Conservation (phyloP, 2,797 vertebrate species). For the Trichosurus vulpecula region DNA sequence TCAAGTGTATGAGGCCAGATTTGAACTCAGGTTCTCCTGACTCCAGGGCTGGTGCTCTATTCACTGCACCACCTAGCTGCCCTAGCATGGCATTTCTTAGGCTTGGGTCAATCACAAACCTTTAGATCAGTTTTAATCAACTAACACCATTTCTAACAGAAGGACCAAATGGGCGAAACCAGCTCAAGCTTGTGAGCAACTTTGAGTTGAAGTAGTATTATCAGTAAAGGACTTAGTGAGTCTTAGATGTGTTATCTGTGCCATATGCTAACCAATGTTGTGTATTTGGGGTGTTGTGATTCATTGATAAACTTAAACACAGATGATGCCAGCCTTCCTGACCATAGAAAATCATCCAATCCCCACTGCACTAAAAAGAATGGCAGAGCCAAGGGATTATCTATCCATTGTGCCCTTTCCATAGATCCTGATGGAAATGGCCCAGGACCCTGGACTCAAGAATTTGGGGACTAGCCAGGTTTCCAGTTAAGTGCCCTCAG, state of each 20-base stretch:
- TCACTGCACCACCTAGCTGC: too few species aligned
- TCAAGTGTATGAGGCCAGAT: too few species aligned
- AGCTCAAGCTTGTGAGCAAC: conserved; percentile 95
- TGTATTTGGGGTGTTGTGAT: conserved; percentile 93
- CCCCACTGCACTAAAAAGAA: conserved; percentile 84
- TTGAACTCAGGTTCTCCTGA: too few species aligned
- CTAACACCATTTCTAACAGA: conserved; percentile 89
- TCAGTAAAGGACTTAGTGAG: conserved; percentile 91
- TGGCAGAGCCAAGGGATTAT: conserved; percentile 91
- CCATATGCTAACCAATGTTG: conserved; percentile 99
- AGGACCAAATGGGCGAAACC: conserved; percentile 91
- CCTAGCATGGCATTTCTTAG: background rate
- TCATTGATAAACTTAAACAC: conserved; percentile 85
- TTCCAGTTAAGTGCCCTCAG: background rate
- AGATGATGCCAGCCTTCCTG: conserved; percentile 86
- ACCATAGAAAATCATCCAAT: conserved; percentile 70
- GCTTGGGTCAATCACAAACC: background rate
- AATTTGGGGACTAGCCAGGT: too few species aligned
- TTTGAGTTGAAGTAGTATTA: conserved; percentile 90
- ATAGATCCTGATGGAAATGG: conserved; percentile 87
- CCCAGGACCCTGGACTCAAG: background rate
- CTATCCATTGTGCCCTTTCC: conserved; percentile 94
- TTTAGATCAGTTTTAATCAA: conserved; percentile 92
- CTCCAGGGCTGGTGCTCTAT: too few species aligned
- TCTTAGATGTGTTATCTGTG: conserved; percentile 96